Percentiles rank a stretch among this genome's conserved stretches.
Conservation (phyloP, 2,888 invertebrate genomes). For the Lithophane leautieri region DNA sequence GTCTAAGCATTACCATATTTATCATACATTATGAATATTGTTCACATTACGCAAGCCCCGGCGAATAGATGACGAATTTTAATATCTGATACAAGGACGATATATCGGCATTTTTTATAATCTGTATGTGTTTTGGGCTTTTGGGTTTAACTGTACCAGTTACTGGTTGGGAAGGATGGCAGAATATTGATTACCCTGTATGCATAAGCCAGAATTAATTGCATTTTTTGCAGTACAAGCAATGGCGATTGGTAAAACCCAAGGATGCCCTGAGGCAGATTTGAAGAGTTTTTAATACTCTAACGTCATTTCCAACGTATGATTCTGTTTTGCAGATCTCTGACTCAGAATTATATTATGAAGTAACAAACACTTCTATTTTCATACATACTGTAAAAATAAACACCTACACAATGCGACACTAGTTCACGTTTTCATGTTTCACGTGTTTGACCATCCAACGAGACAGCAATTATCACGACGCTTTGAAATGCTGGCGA, state of each 20-base stretch:
- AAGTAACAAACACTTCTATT: constrained; percentile 32
- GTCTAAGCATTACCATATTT: constrained; percentile 67
- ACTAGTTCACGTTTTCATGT: constrained; percentile 15
- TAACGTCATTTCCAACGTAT: constrained; percentile 3
- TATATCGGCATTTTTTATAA: constrained; percentile 37
- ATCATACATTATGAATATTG: constrained; percentile 64
- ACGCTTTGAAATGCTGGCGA: constrained; percentile 4
- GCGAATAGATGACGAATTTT: constrained; percentile 65
- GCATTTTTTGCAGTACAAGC: constrained; percentile 17
- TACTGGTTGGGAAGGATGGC: not conserved
- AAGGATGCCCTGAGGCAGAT: not conserved
- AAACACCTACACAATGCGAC: constrained; percentile 11
- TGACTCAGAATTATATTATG: not conserved
- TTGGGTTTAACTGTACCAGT: constrained; percentile 5
- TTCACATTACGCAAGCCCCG: constrained; percentile 67
- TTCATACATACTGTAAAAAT: constrained; percentile 22
- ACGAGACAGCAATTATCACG: constrained; percentile 37
- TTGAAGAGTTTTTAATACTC: constrained; percentile 10
- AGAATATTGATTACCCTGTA: constrained; percentile 10
- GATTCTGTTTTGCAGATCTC: constrained; percentile 4
- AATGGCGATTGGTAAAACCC: constrained; percentile 25
- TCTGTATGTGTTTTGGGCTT: constrained; percentile 16
- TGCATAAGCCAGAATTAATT: constrained; percentile 28
- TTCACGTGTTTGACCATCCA: constrained; percentile 42
- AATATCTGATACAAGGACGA: constrained; percentile 74